Base-by-base conservation (phyloP, 2,113 vertebrate genomes). In the Eudyptes chrysolophus region DNA sequence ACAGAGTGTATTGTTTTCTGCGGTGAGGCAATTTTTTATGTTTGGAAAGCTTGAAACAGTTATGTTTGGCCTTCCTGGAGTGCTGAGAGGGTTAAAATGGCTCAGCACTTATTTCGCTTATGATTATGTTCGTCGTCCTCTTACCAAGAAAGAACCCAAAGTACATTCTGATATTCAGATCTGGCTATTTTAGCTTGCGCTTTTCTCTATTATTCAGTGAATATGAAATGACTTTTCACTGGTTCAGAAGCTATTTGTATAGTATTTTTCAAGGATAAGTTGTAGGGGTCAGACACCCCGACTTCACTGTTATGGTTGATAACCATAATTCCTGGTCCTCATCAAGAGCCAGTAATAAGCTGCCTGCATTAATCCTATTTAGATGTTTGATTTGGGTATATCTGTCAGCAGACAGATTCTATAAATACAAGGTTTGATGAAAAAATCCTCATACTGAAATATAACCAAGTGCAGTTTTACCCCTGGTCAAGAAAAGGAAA, bases 311-410 rank as follows among this genome's bases (percentile, higher is more conserved):
- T 90, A 58, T 11, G 54, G 54, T 25, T 69, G 92, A 93, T 94
- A 93, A 93, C 27, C 62, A 22, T 92, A 97, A 94, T 83, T 94
- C 78, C 82, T 69, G 71, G 78, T 92, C 54, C 64, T 94, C 40
- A 75, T 93, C 78, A 76, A 83, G 84, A 97, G 44, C 65, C 81
- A 92, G 75, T 86, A 95, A 95, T 95, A 96, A 93, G 40, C 57
- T 88, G 57, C 66, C 90, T 85, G 75, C 52, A 79, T 82, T 92
- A 96, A 97, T 97, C 95, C 46, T 94, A 66, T 95, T 95, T 93
- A 95, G 84, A 86, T 93, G 44, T 95, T 97, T 96, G 96, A 90
- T 94, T 96, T 94, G 49, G 58, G 70, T 76, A 3, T 90, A 93
- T 76, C 71, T 93, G 62, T 85, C 82, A 94, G 84, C 40, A 88